Percentiles rank a stretch among this genome's conserved stretches.
Conservation (phyloP, 2,797 vertebrate species). For the Eulemur albifrons region DNA sequence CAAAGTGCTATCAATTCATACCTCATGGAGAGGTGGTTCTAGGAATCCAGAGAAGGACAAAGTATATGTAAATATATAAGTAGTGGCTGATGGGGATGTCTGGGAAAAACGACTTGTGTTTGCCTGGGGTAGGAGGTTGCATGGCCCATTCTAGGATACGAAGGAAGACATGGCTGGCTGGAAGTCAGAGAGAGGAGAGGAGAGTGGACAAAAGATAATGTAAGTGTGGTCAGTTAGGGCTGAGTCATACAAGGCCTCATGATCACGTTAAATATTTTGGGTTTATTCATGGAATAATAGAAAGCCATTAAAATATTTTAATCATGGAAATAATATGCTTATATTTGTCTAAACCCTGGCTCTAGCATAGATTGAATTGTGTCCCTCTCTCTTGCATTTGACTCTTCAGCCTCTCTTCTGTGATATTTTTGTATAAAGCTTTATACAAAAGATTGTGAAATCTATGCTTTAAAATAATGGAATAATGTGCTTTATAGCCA, state of each 20-base stretch:
- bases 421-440: neutral
- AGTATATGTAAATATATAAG: neutral
- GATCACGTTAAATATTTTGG: neutral
- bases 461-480: neutral
- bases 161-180: neutral
- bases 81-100: fast-evolving
- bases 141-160: neutral
- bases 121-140: neutral
- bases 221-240: neutral
- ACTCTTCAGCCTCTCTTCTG: neutral
- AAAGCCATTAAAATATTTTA: neutral
- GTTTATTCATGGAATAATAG: neutral
- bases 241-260: neutral
- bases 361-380: neutral
- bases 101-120: neutral
- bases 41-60: neutral
- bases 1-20: neutral
- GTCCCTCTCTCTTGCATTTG: neutral
- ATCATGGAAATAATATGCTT: neutral
- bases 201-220: neutral
- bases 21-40: neutral
- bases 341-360: neutral
- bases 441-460: neutral
- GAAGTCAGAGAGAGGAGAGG: neutral
- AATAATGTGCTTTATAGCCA: neutral